These are phyloP conservation scores for Pyrrhosoma nymphula DNA, from an alignment of 2,888 invertebrate genomes.

Conservation along the genomic window DNA sequence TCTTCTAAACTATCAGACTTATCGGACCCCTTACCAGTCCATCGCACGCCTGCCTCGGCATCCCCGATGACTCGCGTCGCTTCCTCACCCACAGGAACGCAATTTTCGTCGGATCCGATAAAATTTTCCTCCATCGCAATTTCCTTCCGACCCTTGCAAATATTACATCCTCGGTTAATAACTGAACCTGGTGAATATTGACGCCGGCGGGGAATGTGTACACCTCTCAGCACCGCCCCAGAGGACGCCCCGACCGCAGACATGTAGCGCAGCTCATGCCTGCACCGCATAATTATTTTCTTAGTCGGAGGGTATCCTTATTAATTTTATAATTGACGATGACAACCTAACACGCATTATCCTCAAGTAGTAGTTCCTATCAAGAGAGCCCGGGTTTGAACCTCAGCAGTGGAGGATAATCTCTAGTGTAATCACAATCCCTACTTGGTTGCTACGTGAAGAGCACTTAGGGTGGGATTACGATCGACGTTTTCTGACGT, in stretches of 20 bases:
- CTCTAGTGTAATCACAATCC: no score
- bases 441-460: no score
- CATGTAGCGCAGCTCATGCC: background rate
- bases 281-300: no score
- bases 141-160: background rate
- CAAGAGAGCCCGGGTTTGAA: no score
- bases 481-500: no score
- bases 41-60: background rate
- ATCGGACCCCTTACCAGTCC: background rate
- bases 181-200: background rate
- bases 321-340: no score
- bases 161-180: background rate
- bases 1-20: no score
- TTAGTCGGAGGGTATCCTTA: no score
- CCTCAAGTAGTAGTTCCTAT: no score
- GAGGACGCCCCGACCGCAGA: background rate
- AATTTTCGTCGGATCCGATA: slow-evolving; percentile 18
- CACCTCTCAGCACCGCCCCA: background rate
- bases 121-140: background rate
- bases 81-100: background rate
- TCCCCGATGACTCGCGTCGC: background rate
- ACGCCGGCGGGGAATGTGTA: background rate
- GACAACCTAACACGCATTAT: no score
- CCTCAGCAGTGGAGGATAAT: no score
- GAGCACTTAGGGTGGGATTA: no score